Evolutionary conservation across 2,113 vertebrate genomes (phyloP).

Genomic region (Phyllostomus discolor): DNA sequence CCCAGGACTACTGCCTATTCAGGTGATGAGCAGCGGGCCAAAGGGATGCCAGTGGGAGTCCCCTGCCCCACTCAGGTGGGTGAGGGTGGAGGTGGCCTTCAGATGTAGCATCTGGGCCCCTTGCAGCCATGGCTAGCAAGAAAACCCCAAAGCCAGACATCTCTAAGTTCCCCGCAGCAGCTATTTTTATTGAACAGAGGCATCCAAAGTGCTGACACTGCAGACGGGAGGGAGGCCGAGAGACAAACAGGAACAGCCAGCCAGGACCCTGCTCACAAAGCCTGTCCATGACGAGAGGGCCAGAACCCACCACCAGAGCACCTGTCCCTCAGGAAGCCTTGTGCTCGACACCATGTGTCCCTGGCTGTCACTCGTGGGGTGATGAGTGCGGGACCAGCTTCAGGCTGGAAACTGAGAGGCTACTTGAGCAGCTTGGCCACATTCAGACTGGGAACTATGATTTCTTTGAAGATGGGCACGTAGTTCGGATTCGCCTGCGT

Average conservation of each 20-base stretch:
- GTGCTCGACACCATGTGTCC: no score
- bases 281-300: background rate
- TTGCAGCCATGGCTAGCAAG: background rate
- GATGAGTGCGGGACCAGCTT: background rate
- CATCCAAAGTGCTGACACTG: no score
- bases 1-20: no score
- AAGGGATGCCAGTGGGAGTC: background rate
- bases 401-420: background rate
- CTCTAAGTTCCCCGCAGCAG: no score
- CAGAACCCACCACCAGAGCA: background rate
- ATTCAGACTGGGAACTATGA: conserved; percentile 90
- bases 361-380: background rate
- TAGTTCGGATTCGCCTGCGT: conserved; percentile 81
- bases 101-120: background rate
- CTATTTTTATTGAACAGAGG: background rate
- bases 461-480: conserved; percentile 93
- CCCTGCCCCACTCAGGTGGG: no score
- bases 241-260: background rate
- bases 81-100: background rate
- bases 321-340: background rate
- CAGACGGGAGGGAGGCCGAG: background rate
- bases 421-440: conserved; percentile 96
- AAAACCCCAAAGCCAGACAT: background rate
- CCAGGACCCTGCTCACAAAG: no score
- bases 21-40: background rate